A percentile compares a stretch with the other conserved stretches of the same genome.
Evolutionary conservation across 2,113 vertebrate genomes (phyloP).

Genomic region (Thunnus thynnus): DNA sequence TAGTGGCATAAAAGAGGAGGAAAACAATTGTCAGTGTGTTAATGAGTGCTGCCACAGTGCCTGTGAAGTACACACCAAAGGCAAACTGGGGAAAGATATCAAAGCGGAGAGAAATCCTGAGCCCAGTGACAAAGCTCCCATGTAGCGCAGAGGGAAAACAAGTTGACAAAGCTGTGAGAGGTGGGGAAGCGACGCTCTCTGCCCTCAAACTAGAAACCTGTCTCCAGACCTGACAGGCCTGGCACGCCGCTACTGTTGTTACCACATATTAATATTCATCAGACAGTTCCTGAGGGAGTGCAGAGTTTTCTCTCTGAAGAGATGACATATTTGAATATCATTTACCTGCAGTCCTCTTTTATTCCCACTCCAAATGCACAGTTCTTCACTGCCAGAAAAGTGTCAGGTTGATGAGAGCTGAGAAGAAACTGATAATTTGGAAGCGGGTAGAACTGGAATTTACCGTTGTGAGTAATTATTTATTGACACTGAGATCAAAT

Average conservation of each 20-base stretch:
- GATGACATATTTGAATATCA: constrained; percentile 74
- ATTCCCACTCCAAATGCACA: constrained; percentile 52
- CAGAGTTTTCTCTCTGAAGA: constrained; percentile 62
- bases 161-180: constrained; percentile 66
- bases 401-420: constrained; percentile 40
- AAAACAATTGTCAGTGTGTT: constrained; percentile 59
- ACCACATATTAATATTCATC: constrained; percentile 81
- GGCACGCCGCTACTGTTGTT: constrained; percentile 67
- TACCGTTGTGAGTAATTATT: neutral
- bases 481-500: constrained; percentile 1
- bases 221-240: constrained; percentile 75
- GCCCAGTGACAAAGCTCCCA: constrained; percentile 46
- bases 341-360: constrained; percentile 69
- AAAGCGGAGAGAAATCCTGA: constrained; percentile 55
- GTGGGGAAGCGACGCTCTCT: constrained; percentile 67
- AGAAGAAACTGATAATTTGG: constrained; percentile 42
- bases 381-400: constrained; percentile 48
- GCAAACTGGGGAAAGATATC: constrained; percentile 64
- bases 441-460: constrained; percentile 10
- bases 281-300: constrained; percentile 65
- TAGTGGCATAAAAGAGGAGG: constrained; percentile 20
- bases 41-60: constrained; percentile 62
- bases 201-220: constrained; percentile 65
- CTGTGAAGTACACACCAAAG: constrained; percentile 74
- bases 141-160: constrained; percentile 60